Conservation (phyloP, 2,888 invertebrate species). For the Entomobrya multifasciata region DNA sequence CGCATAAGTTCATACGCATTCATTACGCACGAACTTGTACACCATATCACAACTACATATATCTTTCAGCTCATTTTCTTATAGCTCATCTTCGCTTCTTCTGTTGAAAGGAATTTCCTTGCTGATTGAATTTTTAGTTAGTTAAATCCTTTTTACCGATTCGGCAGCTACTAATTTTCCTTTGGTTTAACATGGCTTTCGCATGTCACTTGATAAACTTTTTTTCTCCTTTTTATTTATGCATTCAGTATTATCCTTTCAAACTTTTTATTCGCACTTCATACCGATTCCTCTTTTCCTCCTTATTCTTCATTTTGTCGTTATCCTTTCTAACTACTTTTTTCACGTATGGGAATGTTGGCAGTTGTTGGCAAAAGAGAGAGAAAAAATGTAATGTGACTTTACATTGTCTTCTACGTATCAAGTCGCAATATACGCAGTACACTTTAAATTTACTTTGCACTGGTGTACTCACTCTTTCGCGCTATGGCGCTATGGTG, state of each 20-base stretch:
- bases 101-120: conserved; percentile 39
- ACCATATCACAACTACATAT: too few relatives aligned
- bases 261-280: conserved; percentile 35
- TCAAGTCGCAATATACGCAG: not conserved
- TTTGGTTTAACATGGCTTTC: conserved; percentile 40
- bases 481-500: not conserved
- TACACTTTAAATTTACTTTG: too few relatives aligned
- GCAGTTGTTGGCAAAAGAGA: conserved; percentile 29
- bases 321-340: not conserved
- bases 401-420: not conserved
- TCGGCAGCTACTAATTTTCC: conserved; percentile 22
- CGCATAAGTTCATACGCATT: not conserved
- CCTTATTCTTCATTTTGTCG: not conserved
- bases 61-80: not conserved
- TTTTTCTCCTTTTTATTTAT: conserved; percentile 42
- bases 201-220: conserved; percentile 46
- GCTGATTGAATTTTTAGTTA: conserved; percentile 40
- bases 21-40: too few relatives aligned
- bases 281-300: not conserved
- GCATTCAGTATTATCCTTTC: conserved; percentile 50
- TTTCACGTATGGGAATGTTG: not conserved
- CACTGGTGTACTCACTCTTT: not conserved
- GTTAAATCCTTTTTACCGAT: conserved; percentile 51
- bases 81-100: not conserved
- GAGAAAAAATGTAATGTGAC: conserved; percentile 5